A percentile compares a stretch with the other conserved stretches of the same genome.
Evolutionary conservation across 2,888 invertebrate species (phyloP).

Genomic region (Orthosia cruda): DNA sequence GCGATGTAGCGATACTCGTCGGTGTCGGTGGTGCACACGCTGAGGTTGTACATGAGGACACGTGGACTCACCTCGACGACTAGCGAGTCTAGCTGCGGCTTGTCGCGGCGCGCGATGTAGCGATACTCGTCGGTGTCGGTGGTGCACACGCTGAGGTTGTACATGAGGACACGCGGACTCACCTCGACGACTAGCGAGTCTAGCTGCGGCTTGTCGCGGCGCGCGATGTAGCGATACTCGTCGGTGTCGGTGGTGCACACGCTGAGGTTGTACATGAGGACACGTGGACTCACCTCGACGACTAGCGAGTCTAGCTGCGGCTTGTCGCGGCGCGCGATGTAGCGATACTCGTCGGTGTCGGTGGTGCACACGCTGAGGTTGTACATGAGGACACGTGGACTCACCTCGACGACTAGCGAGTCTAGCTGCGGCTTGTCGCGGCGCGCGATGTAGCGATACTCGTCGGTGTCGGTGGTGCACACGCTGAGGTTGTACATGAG

Average conservation of each 20-base stretch:
- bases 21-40: constrained; percentile 84
- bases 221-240: constrained; percentile 74
- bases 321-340: constrained; percentile 72
- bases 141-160: constrained; percentile 84
- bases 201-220: constrained; percentile 76
- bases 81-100: constrained; percentile 78
- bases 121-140: constrained; percentile 82
- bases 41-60: constrained; percentile 76
- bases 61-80: constrained; percentile 76
- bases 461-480: constrained; percentile 84
- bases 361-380: constrained; percentile 84
- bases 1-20: constrained; percentile 78
- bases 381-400: constrained; percentile 48
- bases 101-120: constrained; percentile 71
- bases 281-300: constrained; percentile 80
- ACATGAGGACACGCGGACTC: background rate
- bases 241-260: constrained; percentile 85
- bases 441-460: constrained; percentile 72
- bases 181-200: constrained; percentile 81
- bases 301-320: constrained; percentile 79
- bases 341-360: constrained; percentile 81
- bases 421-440: constrained; percentile 79
- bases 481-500: constrained; percentile 80
- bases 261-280: constrained; percentile 72
- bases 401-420: constrained; percentile 79